Base-by-base conservation (phyloP, 2,888 invertebrate species). In the Drosophila atroscutellata region DNA sequence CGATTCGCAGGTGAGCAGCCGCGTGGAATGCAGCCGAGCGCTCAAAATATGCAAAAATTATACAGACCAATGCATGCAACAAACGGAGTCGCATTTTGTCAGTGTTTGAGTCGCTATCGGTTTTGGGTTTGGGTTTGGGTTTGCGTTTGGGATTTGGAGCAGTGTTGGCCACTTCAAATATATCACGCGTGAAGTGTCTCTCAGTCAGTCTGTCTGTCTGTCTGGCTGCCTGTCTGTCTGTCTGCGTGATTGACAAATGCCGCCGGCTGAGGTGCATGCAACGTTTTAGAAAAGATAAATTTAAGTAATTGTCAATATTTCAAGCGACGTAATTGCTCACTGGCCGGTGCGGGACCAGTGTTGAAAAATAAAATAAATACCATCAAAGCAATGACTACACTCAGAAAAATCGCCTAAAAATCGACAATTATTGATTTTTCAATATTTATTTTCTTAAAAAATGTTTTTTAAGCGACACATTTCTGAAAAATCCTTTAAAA, bases 251-350 rank as follows among this genome's bases (percentile, higher is more conserved):
- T 88, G 88, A 88, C 88, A 80, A 83, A 88, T 81, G 86, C 80
- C 75, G 76, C 63, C 50, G 75, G 71, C 81, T 71, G 79, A 88
- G 85, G 86, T 86, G 88, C 84, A 69, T 77, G 65, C 79, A 77
- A 85, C 87, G 85, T 81, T 89, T 83, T 89, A 87, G 89, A 83
- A 89, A 86, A 86, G 85, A 87, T 87, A 87, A 87, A 87, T 87
- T 89, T 89, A 89, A 87, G 86, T 87, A 87, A 89, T 89, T 89
- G 89, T 87, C 86, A 87, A 87, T 87, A 87, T 87, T 87, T 87
- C 87, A 86, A 87, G 85, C 81, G 83, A 47, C 70, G 85, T 89
- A 87, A 87, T 87, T 87, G 86, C 86, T 82, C 65, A 67, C 52
- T 60, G 37, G 63, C 59, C 68, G 64, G 52, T 61, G 55, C 15